phyloP scores from a whole-genome alignment of 2,888 invertebrate species.

The Yponomeuta evonymella region DNA sequence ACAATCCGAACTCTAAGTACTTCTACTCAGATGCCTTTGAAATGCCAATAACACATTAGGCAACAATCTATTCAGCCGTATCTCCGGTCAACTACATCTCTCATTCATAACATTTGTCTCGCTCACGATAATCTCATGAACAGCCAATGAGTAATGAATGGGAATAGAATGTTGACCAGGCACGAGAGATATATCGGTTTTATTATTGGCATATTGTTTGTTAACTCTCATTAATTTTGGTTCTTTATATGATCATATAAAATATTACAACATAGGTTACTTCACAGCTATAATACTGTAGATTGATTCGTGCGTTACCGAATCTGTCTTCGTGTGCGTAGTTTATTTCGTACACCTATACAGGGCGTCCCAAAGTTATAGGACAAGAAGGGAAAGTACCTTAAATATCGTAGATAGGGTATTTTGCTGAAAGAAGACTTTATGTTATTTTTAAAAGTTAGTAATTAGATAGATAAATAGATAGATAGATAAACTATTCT shows the following conservation, averaged over 20 bases:
- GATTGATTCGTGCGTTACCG: neutral
- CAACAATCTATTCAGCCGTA: neutral
- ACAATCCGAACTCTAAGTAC: neutral
- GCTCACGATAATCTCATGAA: neutral
- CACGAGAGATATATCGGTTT: neutral
- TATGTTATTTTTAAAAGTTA: too few species aligned
- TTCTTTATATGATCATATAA: neutral
- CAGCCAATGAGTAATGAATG: neutral
- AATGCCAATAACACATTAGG: neutral
- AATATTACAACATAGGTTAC: neutral
- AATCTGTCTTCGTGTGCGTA: neutral
- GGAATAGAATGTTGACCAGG: neutral
- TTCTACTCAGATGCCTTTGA: neutral
- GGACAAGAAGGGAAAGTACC: too few species aligned
- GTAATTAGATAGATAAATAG: too few species aligned
- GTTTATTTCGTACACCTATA: too few species aligned
- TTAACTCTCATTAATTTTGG: neutral
- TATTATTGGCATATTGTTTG: slow-evolving; percentile 5
- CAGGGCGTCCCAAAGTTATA: too few species aligned
- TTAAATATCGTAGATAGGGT: too few species aligned
- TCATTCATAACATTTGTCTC: neutral
- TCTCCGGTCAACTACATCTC: neutral
- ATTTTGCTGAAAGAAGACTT: too few species aligned
- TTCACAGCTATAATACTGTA: neutral
- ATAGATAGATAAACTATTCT: too few species aligned